Conservation (phyloP, 2,797 vertebrate species). For the Eleutherodactylus coqui region DNA sequence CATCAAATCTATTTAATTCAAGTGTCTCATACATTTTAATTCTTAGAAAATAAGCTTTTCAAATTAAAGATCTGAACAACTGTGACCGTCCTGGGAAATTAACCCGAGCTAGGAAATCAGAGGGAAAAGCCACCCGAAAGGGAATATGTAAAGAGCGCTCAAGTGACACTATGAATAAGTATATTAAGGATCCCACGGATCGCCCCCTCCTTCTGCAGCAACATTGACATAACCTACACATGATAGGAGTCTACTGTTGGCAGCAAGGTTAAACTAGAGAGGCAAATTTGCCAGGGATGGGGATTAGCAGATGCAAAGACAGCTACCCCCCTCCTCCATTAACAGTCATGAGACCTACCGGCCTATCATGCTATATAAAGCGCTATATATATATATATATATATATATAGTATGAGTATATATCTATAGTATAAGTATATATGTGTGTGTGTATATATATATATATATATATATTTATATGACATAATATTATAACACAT, state of each 20-base stretch:
- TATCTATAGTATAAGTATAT: no score
- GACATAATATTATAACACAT: no score
- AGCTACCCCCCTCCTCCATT: background rate
- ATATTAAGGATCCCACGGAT: conserved; percentile 1
- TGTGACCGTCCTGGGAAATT: conserved; percentile 18
- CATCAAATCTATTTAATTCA: conserved; percentile 34
- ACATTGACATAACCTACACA: conserved; percentile 16
- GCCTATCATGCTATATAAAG: no score
- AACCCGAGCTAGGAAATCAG: conserved; percentile 26
- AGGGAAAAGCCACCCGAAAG: conserved; percentile 29
- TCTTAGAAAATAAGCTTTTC: conserved; percentile 40
- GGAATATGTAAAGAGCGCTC: conserved; percentile 26
- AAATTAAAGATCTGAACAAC: conserved; percentile 31
- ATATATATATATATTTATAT: no score
- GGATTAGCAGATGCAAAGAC: background rate
- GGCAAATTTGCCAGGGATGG: background rate
- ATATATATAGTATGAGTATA: no score
- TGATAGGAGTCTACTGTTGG: background rate
- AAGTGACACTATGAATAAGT: conserved; percentile 29
- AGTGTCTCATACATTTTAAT: conserved; percentile 46
- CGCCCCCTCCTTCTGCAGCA: background rate
- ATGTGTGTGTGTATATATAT: no score
- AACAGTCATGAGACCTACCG: no score
- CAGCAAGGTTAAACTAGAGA: background rate
- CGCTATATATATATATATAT: no score